Evolutionary conservation across 92 coral and sea anemone species (phyloP), one percentile per base, ranked within the genome.

Genomic region (Palythoa grandis): DNA sequence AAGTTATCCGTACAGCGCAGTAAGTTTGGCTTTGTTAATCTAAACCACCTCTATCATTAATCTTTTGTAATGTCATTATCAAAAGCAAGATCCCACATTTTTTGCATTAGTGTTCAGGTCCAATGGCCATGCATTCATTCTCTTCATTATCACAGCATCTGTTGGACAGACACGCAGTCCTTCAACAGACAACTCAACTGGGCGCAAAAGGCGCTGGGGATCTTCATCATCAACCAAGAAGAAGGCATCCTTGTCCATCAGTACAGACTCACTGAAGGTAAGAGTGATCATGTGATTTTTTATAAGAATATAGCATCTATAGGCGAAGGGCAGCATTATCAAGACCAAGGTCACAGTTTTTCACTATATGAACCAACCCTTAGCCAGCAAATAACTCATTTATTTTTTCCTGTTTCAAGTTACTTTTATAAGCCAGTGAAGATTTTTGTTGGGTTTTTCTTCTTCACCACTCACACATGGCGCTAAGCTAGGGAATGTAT

Each of bases 201-300:
- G 92, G 63, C 84, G 93, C 86, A 96, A 92, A 74, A 89, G 96
- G 61, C 91, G 98, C 90, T 92, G 98, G 98, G 92, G 98, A 15
- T 89, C 93, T 56, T 88, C 95, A 3, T 90, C 96, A 19, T 88
- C 92, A 29, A 84, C 80, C 88, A 90, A 92, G 90, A 89, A 87
- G 61, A 96, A 96, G 86, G 48, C 98, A 0, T 87, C 98, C 14
- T 82, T 91, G 63, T 90, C 94, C 12, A 96, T 96, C 19, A 96
- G 98, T 29, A 96, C 98, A 50, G 98, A 94, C 70, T 96, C 98
- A 1, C 94, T 96, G 40, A 96, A 96, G 93, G 98, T 96, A 93
- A 14, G 8, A 54, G 37, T 35, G 48, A 61, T n/a, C 40, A 7
- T n/a, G 25, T 43, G 10, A 10, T 2, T 24, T 25, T 24, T 24